Percentiles rank a stretch among this genome's conserved stretches.
Conservation (phyloP, 2,797 vertebrate genomes). For the Taenioides sp. region DNA sequence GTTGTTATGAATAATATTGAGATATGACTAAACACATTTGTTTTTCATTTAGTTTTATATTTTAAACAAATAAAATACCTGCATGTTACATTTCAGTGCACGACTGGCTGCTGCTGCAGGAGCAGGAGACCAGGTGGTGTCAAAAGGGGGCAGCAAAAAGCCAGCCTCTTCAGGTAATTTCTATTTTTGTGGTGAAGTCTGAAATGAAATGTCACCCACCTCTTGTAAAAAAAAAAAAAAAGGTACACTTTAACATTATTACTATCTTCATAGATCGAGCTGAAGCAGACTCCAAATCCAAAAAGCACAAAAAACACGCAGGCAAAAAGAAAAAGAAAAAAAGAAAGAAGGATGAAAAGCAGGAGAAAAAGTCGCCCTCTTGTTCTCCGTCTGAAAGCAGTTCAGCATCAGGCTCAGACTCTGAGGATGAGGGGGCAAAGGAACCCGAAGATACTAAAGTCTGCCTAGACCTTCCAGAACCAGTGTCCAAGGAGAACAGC, state of each 20-base stretch:
- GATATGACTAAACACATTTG: too few relatives aligned
- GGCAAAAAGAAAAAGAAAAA: constrained; percentile 94
- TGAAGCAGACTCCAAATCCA: constrained; percentile 84
- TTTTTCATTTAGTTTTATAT: too few relatives aligned
- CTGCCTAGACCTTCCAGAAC: constrained; percentile 56
- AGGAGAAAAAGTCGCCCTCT: constrained; percentile 83
- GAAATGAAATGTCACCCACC: background rate
- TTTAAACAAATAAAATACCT: background rate
- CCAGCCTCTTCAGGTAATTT: constrained; percentile 67
- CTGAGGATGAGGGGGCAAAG: constrained; percentile 72
- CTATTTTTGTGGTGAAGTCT: background rate
- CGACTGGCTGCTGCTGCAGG: constrained; percentile 69
- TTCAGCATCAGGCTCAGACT: constrained; percentile 76
- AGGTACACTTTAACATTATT: background rate
- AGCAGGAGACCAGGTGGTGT: constrained; percentile 49
- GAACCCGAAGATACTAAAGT: constrained; percentile 48
- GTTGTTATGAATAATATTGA: too few relatives aligned
- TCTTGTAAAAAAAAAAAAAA: background rate
- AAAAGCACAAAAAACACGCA: constrained; percentile 92
- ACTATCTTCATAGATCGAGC: constrained; percentile 66
- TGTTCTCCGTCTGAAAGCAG: constrained; percentile 78
- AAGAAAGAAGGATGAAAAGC: constrained; percentile 91
- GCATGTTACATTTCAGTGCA: constrained; percentile 54
- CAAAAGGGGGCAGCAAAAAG: constrained; percentile 68
- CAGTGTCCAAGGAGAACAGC: constrained; percentile 56